phyloP scores from a whole-genome alignment of 2,888 invertebrate genomes.

The Drosophila seclusa region DNA sequence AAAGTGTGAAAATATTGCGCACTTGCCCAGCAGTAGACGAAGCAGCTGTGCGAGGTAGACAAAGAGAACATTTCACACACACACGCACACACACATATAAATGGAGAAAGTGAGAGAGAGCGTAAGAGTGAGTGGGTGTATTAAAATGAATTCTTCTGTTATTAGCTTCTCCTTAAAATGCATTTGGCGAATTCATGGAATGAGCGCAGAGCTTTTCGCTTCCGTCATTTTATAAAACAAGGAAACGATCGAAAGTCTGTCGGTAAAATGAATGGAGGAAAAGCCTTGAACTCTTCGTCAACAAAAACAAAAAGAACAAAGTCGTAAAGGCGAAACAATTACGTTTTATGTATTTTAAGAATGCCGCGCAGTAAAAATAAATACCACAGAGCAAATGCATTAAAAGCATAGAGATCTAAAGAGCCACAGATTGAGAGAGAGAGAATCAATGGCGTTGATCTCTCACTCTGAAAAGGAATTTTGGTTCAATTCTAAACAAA shows the following conservation, averaged over 20 bases:
- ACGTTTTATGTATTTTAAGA: slow-evolving; percentile 41
- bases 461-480: slow-evolving; percentile 2
- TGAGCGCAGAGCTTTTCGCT: slow-evolving; percentile 43
- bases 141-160: slow-evolving; percentile 48
- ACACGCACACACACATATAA: background rate
- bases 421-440: background rate
- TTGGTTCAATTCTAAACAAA: slow-evolving; percentile 2
- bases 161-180: slow-evolving; percentile 48
- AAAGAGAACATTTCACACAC: slow-evolving; percentile 27
- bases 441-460: slow-evolving; percentile 14
- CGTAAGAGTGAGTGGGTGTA: slow-evolving; percentile 47
- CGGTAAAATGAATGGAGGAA: slow-evolving; percentile 51
- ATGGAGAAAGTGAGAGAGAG: slow-evolving; percentile 16
- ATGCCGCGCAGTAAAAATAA: slow-evolving; percentile 43
- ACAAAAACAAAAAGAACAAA: slow-evolving; percentile 37
- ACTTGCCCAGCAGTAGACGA: slow-evolving; percentile 61
- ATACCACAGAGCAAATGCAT: slow-evolving; percentile 46
- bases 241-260: slow-evolving; percentile 60
- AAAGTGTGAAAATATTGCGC: slow-evolving; percentile 81
- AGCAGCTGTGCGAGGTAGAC: slow-evolving; percentile 34
- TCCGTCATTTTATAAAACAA: slow-evolving; percentile 67
- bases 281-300: slow-evolving; percentile 68
- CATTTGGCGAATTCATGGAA: slow-evolving; percentile 36
- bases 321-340: slow-evolving; percentile 48
- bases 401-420: slow-evolving; percentile 6